Evolutionary conservation across 2,888 invertebrate genomes (phyloP), one percentile per base, ranked within the genome.

Genomic region (Xestoiulus laeticollis): DNA sequence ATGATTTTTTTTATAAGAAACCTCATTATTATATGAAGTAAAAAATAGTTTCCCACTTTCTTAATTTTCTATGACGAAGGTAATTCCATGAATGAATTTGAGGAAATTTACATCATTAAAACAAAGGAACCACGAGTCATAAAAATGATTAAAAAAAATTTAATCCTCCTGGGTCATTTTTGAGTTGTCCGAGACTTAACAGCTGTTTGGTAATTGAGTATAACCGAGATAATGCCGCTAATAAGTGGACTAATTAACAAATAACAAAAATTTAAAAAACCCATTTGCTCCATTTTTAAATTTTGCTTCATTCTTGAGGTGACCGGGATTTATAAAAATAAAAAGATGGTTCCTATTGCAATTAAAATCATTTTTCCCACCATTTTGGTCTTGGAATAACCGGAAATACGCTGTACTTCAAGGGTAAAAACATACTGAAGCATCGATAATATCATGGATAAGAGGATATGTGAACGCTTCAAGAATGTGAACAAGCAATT

Each of bases 1-100:
- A 68, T 8, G 0, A 68, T n/a, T 68, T n/a, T 68, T 68, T 38
- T 38, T 38, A 5, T 38, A 5, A 5, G 38, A 68, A 26, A 68
- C 22, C 68, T 26, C 22, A 2, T 68, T 68, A 68, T 26, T 68
- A 26, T 26, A 8, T 68, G 26, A 38, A 38, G 68, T 26, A 68
- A 68, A 68, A 26, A 68, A n/a, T n/a, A n/a, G n/a, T 59, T n/a
- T 59, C 59, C 59, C 59, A 59, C 59, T 59, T 59, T 59, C 59
- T 59, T 59, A 59, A 59, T 59, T 59, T 59, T n/a, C 19, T n/a
- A 38, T 38, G n/a, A 22, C 59, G 4, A 59, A 4, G n/a, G n/a
- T 59, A n/a, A 59, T 59, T 68, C 22, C 68, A 68, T 68, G 68
- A 68, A 68, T 68, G 22, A 68, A 68, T 22, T 26, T 26, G 12